Percentiles rank a stretch among this genome's conserved stretches.
These are phyloP conservation scores for Achroia grisella DNA, from an alignment of 1,140 invertebrate genomes.

Conservation along the genomic window DNA sequence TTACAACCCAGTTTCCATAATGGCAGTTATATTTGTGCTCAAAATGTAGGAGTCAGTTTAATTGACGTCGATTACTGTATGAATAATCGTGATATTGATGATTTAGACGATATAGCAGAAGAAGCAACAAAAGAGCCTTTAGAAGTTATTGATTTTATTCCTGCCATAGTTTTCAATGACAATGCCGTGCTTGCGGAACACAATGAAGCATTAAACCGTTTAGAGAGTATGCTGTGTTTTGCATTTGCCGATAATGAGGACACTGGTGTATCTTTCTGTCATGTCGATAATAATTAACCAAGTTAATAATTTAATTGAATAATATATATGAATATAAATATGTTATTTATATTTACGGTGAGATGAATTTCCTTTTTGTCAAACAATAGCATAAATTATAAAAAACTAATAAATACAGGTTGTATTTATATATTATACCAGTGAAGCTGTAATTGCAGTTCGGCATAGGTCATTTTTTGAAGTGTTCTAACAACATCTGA, in stretches of 20 bases:
- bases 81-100: slow-evolving; percentile 19
- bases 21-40: slow-evolving; percentile 33
- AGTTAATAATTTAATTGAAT: too few relatives aligned
- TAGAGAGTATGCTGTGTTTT: slow-evolving; percentile 36
- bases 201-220: slow-evolving; percentile 15
- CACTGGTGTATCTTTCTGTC: slow-evolving; percentile 17
- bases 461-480: too few relatives aligned
- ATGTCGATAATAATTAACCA: too few relatives aligned
- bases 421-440: too few relatives aligned
- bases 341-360: too few relatives aligned
- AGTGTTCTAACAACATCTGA: too few relatives aligned
- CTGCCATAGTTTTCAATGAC: slow-evolving; percentile 46
- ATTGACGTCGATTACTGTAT: slow-evolving; percentile 39
- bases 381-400: too few relatives aligned
- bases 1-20: slow-evolving; percentile 20
- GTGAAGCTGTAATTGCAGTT: too few relatives aligned
- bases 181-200: slow-evolving; percentile 16
- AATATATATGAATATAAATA: too few relatives aligned
- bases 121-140: slow-evolving; percentile 20
- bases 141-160: slow-evolving; percentile 39
- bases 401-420: too few relatives aligned
- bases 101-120: slow-evolving; percentile 26
- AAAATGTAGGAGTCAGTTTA: slow-evolving; percentile 25
- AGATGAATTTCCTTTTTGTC: too few relatives aligned
- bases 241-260: slow-evolving; percentile 35